A percentile compares a stretch with the other conserved stretches of the same genome.
Evolutionary conservation across 2,113 vertebrate genomes (phyloP).

Genomic region (Callorhinus ursinus): DNA sequence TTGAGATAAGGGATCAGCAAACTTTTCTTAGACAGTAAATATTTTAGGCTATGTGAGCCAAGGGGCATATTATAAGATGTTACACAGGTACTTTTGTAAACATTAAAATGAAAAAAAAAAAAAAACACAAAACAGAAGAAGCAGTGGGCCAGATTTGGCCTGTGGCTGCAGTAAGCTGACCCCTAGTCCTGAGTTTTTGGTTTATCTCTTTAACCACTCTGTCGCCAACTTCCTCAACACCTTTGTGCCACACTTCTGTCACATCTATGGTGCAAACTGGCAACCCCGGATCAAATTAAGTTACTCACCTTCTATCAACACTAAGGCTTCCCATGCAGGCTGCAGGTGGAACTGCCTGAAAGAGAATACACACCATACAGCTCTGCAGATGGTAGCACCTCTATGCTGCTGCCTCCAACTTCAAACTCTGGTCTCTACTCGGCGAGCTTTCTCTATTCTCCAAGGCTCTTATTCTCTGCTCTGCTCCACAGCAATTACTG

Average conservation of each 20-base stretch:
- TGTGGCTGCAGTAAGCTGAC: not conserved
- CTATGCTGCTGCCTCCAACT: not conserved
- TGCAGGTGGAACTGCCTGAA: not conserved
- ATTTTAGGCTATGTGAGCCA: not conserved
- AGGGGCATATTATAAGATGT: not conserved
- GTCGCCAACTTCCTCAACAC: not conserved
- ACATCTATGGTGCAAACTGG: not conserved
- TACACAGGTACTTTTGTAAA: not conserved
- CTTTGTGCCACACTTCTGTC: not conserved
- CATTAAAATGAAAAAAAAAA: not conserved
- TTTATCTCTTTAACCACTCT: not conserved
- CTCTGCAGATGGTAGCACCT: not conserved
- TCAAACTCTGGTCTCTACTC: not conserved
- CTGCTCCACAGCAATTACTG: not conserved
- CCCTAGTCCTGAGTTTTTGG: not conserved
- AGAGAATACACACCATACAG: not conserved
- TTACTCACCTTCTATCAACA: not conserved
- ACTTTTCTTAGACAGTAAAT: not conserved
- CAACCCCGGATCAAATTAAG: not conserved
- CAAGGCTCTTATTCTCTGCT: not conserved
- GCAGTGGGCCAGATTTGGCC: not conserved
- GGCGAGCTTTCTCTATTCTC: not conserved
- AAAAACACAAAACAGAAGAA: not conserved
- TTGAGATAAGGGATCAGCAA: slow-evolving; percentile 3
- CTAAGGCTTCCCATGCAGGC: not conserved